These are phyloP conservation scores for Trochalopteron elliotii DNA, from an alignment of 2,113 vertebrate genomes.

Conservation along the genomic window DNA sequence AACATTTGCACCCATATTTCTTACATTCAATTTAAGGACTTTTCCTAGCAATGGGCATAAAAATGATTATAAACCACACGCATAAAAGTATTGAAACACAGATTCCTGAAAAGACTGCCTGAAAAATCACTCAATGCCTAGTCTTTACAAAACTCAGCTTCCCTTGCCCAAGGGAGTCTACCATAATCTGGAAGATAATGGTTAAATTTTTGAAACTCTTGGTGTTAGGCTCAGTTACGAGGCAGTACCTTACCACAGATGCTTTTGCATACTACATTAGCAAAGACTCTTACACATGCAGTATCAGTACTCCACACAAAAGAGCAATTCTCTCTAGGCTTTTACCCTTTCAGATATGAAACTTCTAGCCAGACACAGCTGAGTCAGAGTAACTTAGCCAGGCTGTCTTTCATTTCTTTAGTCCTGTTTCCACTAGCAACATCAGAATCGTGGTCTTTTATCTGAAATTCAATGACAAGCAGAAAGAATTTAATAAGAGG, in stretches of 20 bases:
- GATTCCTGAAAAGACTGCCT: conserved; percentile 31
- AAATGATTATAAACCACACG: background rate
- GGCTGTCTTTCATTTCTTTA: background rate
- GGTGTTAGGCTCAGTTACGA: background rate
- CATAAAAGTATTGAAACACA: background rate
- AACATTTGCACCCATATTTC: conserved; percentile 37
- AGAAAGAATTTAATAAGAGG: background rate
- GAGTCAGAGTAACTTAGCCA: background rate
- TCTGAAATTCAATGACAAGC: background rate
- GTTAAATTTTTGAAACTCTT: background rate
- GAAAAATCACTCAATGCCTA: background rate
- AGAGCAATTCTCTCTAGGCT: background rate
- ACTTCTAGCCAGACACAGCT: background rate
- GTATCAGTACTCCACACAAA: background rate
- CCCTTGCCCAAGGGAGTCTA: background rate
- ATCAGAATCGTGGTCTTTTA: background rate
- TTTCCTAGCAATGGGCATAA: background rate
- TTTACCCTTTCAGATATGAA: background rate
- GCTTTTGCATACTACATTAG: background rate
- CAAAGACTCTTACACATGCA: background rate
- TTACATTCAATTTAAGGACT: background rate
- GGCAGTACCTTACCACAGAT: background rate
- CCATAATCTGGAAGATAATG: background rate
- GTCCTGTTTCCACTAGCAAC: background rate
- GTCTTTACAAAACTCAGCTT: background rate